Evolutionary conservation across 2,113 vertebrate species (phyloP).

Genomic region (Austrofundulus limnaeus): DNA sequence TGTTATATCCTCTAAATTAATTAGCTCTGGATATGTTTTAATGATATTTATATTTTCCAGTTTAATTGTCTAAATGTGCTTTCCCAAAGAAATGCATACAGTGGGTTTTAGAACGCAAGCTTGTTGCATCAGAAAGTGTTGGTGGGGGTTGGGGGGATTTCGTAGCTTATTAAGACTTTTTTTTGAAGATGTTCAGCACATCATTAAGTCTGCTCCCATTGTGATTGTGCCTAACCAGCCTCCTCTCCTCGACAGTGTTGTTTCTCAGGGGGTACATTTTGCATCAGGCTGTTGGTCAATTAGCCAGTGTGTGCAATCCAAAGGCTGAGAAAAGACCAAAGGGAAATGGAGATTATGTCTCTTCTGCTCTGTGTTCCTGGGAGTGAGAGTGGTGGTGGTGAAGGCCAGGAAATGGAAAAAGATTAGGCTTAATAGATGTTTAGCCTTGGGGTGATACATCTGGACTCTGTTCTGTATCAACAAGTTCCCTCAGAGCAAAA

Average conservation of each 20-base stretch:
- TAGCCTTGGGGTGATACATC: conserved; percentile 8
- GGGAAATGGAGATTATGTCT: conserved; percentile 47
- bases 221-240: conserved; percentile 72
- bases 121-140: conserved; percentile 57
- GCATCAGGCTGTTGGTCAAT: conserved; percentile 70
- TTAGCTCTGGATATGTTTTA: conserved; percentile 76
- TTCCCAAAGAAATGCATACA: conserved; percentile 60
- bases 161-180: conserved; percentile 61
- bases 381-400: conserved; percentile 3
- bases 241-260: conserved; percentile 47
- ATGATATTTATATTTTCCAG: conserved; percentile 80
- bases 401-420: conserved; percentile 16
- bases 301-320: conserved; percentile 72
- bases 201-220: conserved; percentile 71
- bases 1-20: conserved; percentile 74
- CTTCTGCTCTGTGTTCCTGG: conserved; percentile 22
- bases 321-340: conserved; percentile 59
- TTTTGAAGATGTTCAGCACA: conserved; percentile 66
- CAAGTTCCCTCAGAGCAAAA: conserved; percentile 11
- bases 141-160: conserved; percentile 46
- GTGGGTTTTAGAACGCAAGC: conserved; percentile 69
- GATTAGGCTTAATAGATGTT: conserved; percentile 11
- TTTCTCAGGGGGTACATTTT: conserved; percentile 68
- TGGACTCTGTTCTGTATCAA: neutral
- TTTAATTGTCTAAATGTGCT: conserved; percentile 76